A percentile compares a stretch with the other conserved stretches of the same genome.
These are phyloP conservation scores for Dolichopus griseipennis DNA, from an alignment of 2,888 invertebrate species.

Conservation along the genomic window DNA sequence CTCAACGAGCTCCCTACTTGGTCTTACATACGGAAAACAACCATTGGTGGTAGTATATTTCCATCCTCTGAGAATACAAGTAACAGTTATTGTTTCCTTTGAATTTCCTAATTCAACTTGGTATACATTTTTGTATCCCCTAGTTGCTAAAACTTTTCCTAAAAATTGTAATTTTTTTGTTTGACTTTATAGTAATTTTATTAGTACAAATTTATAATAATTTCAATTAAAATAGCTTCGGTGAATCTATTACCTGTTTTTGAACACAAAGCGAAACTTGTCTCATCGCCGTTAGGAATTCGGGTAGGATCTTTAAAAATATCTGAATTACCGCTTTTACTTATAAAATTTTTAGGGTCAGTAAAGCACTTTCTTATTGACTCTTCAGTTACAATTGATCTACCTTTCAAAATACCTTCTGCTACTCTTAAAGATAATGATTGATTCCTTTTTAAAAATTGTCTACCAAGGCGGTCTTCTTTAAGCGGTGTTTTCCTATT, in stretches of 20 bases:
- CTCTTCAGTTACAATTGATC: constrained; percentile 16
- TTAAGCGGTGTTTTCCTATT: background rate
- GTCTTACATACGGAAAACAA: background rate
- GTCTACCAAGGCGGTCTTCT: background rate
- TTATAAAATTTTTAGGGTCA: background rate
- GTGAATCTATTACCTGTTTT: background rate
- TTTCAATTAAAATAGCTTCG: too few relatives aligned
- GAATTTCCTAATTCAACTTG: constrained; percentile 8
- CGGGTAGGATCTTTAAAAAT: constrained; percentile 15
- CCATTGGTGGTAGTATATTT: constrained; percentile 7
- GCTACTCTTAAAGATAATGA: too few relatives aligned
- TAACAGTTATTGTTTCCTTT: constrained; percentile 14
- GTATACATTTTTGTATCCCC: constrained; percentile 8
- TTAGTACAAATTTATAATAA: too few relatives aligned
- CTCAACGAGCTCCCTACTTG: background rate
- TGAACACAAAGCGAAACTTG: constrained; percentile 13
- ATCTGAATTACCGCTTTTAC: constrained; percentile 8
- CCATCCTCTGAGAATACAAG: constrained; percentile 12
- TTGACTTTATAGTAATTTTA: too few relatives aligned
- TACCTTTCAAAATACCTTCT: background rate
- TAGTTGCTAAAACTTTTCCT: background rate
- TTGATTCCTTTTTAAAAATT: too few relatives aligned
- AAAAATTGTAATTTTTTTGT: too few relatives aligned
- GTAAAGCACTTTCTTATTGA: constrained; percentile 16
- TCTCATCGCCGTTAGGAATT: constrained; percentile 18